These are phyloP conservation scores for Eristalis intricaria DNA, from an alignment of 2,888 invertebrate species.

Conservation along the genomic window DNA sequence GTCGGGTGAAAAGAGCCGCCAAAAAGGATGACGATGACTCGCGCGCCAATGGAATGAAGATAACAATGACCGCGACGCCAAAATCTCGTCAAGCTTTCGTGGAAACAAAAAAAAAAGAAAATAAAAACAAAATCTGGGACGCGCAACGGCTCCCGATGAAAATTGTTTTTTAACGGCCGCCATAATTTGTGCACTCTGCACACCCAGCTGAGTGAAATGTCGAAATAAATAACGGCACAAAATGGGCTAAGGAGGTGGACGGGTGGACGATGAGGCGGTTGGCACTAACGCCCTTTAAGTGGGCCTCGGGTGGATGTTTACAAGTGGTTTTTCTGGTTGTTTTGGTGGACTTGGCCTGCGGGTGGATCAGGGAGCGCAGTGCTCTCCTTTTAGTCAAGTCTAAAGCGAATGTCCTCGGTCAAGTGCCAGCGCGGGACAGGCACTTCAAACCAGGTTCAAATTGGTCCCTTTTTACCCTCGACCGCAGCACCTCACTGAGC, in stretches of 20 bases:
- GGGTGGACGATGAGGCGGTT: background rate
- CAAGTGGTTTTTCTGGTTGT: background rate
- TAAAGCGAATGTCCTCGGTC: no score
- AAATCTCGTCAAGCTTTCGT: slow-evolving; percentile 63
- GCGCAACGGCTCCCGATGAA: slow-evolving; percentile 43
- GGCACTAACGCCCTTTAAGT: background rate
- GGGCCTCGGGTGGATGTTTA: background rate
- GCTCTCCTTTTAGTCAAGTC: no score
- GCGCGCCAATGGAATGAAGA: slow-evolving; percentile 59
- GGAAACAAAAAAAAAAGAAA: background rate
- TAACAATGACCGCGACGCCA: slow-evolving; percentile 67
- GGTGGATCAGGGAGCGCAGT: no score
- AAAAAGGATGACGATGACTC: slow-evolving; percentile 17
- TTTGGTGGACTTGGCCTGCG: background rate
- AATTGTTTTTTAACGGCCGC: slow-evolving; percentile 71
- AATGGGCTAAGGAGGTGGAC: slow-evolving; percentile 30
- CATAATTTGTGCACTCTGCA: slow-evolving; percentile 65
- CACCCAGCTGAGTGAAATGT: slow-evolving; percentile 65
- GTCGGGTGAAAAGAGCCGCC: slow-evolving; percentile 15
- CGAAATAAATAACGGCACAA: slow-evolving; percentile 64
- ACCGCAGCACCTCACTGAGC: background rate
- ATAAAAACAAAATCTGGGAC: slow-evolving; percentile 9
- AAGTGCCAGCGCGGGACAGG: no score
- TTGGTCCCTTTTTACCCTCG: background rate
- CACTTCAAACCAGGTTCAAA: no score